Percentiles rank a stretch among this genome's conserved stretches.
These are phyloP conservation scores for Apotomis capreana DNA, from an alignment of 2,888 invertebrate species.

Conservation along the genomic window DNA sequence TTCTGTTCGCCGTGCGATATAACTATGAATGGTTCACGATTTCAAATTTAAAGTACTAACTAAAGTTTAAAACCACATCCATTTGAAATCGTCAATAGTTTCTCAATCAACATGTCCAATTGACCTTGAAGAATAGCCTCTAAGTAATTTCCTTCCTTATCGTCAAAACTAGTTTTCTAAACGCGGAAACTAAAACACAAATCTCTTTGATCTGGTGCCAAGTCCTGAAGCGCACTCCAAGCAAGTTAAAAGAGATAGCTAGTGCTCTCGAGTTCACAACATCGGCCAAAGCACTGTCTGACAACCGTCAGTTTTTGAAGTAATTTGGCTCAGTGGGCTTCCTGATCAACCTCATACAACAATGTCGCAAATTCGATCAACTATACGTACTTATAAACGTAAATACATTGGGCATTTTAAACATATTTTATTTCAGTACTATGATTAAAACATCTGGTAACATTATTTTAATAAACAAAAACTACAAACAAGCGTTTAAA, in stretches of 20 bases:
- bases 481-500: too few species aligned
- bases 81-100: background rate
- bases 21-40: too few species aligned
- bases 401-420: too few species aligned
- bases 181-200: background rate
- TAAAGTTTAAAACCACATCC: too few species aligned
- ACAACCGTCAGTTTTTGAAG: constrained; percentile 1
- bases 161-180: constrained; percentile 11
- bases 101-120: background rate
- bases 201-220: constrained; percentile 20
- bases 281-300: background rate
- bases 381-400: too few species aligned
- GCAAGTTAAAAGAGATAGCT: constrained; percentile 6
- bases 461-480: too few species aligned
- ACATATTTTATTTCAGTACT: too few species aligned
- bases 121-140: background rate
- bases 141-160: background rate
- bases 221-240: constrained; percentile 3
- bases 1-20: too few species aligned
- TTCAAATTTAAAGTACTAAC: too few species aligned
- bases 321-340: background rate
- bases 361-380: background rate
- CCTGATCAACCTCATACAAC: too few species aligned
- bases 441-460: too few species aligned
- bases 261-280: background rate